A percentile compares a stretch with the other conserved stretches of the same genome.
Conservation (phyloP, 2,888 invertebrate species). For the Drosophila paranaensis region DNA sequence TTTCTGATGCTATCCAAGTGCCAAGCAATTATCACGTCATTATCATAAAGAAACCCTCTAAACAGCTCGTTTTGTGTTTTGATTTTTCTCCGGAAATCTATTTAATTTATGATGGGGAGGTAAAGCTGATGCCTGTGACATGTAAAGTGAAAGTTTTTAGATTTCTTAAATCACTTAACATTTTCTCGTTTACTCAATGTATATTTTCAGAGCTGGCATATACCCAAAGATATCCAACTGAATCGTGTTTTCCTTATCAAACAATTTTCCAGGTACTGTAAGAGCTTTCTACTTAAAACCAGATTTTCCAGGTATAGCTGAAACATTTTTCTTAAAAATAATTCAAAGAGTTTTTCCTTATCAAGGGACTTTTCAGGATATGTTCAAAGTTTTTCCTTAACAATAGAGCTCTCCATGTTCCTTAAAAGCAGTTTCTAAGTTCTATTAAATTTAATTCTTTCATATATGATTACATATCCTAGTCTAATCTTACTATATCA, state of each 20-base stretch:
- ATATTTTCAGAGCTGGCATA: neutral
- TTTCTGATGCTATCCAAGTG: constrained; percentile 22
- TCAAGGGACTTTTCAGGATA: no score
- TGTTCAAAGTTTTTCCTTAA: no score
- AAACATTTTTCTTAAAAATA: no score
- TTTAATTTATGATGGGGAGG: neutral
- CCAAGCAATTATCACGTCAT: constrained; percentile 77
- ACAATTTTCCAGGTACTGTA: neutral
- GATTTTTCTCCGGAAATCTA: neutral
- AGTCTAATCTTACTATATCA: no score
- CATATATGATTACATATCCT: no score
- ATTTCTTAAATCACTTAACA: neutral
- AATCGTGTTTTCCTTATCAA: no score
- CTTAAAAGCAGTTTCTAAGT: no score
- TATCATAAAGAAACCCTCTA: constrained; percentile 62
- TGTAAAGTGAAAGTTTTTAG: neutral
- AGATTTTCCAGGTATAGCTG: no score
- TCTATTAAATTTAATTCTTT: no score
- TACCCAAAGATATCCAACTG: neutral
- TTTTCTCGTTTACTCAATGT: neutral
- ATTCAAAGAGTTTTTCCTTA: no score
- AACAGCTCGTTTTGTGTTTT: constrained; percentile 25
- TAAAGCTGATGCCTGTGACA: neutral
- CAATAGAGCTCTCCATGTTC: no score
- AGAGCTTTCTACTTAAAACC: no score